These are phyloP conservation scores for Tethya wilhelma DNA, from an alignment of 37 sponge, comb jelly and placozoan genomes.

Conservation along the genomic window DNA sequence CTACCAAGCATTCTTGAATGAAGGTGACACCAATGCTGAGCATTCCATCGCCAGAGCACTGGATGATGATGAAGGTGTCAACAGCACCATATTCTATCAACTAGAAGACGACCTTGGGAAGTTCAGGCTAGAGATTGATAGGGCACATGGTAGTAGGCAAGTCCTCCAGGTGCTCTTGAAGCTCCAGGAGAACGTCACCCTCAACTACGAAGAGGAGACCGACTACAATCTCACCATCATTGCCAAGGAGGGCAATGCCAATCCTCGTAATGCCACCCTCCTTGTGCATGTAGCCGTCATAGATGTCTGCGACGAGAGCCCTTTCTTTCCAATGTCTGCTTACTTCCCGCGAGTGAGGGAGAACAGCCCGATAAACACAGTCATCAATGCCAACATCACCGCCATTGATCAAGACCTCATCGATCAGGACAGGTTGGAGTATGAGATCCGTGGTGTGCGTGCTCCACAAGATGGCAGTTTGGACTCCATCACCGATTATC, in stretches of 20 bases:
- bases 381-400: neutral
- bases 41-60: too few relatives aligned
- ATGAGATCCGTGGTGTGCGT: neutral
- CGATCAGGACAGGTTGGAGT: neutral
- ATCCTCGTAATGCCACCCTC: conserved; percentile 1
- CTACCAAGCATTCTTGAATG: neutral
- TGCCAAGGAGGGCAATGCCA: conserved; percentile 25
- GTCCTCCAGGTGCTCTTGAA: too few relatives aligned
- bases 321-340: conserved; percentile 7
- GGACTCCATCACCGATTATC: neutral
- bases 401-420: conserved; percentile 27
- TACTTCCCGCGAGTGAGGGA: conserved; percentile 9
- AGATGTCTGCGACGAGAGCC: conserved; percentile 45
- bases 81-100: conserved; percentile 10
- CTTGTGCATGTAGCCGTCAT: neutral
- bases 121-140: neutral
- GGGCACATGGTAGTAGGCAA: neutral
- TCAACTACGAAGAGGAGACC: conserved; percentile 25
- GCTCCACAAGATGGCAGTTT: too few relatives aligned
- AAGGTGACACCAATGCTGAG: neutral
- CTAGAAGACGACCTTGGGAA: conserved; percentile 10
- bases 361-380: neutral
- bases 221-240: conserved; percentile 1
- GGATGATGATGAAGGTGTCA: conserved; percentile 51
- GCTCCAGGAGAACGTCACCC: neutral